Percentiles rank a stretch among this genome's conserved stretches.
These are phyloP conservation scores for Chironomus striatipennis DNA, from an alignment of 1,140 invertebrate genomes.

Conservation along the genomic window DNA sequence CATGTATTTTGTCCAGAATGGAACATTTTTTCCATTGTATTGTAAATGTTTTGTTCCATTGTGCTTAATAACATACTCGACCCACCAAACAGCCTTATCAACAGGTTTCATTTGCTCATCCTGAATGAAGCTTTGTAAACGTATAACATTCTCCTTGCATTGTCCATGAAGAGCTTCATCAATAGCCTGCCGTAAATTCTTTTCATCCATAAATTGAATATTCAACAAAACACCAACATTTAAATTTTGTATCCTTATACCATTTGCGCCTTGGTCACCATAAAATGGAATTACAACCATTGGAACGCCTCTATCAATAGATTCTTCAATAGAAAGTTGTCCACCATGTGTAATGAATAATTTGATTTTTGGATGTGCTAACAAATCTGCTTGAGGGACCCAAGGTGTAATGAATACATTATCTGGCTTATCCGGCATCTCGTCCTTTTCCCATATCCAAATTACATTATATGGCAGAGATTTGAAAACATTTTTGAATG, in stretches of 20 bases:
- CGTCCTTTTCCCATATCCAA: constrained; percentile 58
- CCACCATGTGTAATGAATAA: constrained; percentile 45
- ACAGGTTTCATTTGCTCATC: constrained; percentile 46
- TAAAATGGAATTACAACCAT: constrained; percentile 39
- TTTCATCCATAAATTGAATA: constrained; percentile 32
- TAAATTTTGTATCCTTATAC: constrained; percentile 25
- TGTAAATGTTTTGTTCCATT: constrained; percentile 37
- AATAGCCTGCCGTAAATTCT: constrained; percentile 30
- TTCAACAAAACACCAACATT: constrained; percentile 30
- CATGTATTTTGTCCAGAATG: neutral
- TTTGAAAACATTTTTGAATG: constrained; percentile 46
- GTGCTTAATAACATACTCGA: constrained; percentile 46
- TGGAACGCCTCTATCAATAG: constrained; percentile 39
- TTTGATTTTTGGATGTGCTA: constrained; percentile 37
- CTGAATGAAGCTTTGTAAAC: constrained; percentile 42
- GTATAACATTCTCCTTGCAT: constrained; percentile 33
- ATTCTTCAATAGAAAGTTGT: constrained; percentile 41
- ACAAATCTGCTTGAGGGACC: constrained; percentile 60
- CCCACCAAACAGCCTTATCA: constrained; percentile 52
- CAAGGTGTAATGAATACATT: constrained; percentile 57
- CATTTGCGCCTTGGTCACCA: constrained; percentile 36
- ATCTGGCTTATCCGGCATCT: constrained; percentile 42
- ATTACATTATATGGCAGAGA: constrained; percentile 50
- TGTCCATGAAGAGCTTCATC: constrained; percentile 29
- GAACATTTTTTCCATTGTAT: neutral